A percentile compares a stretch with the other conserved stretches of the same genome.
Conservation (phyloP, 2,888 invertebrate species). For the Hyposoter dolosus region DNA sequence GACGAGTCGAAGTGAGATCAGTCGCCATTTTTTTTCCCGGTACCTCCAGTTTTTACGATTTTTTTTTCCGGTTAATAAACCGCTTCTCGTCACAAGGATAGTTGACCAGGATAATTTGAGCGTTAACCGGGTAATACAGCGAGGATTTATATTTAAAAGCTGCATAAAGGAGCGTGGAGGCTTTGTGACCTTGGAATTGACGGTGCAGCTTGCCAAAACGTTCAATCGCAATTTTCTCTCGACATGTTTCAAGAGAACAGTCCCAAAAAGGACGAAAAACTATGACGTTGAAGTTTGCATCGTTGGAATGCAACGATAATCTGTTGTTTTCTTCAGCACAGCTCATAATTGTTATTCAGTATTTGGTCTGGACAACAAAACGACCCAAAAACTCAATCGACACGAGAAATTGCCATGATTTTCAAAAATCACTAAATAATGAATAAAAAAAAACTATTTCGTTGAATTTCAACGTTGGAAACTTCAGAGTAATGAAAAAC, state of each 20-base stretch:
- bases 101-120: constrained; percentile 42
- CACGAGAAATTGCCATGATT: too few relatives aligned
- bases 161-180: constrained; percentile 2
- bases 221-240: background rate
- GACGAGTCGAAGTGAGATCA: background rate
- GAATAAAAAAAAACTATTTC: too few relatives aligned
- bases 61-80: constrained; percentile 36
- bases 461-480: too few relatives aligned
- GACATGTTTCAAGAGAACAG: background rate
- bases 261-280: background rate
- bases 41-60: background rate
- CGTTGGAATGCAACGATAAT: too few relatives aligned
- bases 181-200: constrained; percentile 23
- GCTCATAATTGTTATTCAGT: too few relatives aligned
- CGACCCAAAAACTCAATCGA: too few relatives aligned
- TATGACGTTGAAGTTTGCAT: too few relatives aligned
- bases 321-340: too few relatives aligned
- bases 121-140: constrained; percentile 22
- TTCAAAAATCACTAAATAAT: too few relatives aligned
- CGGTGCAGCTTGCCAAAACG: constrained; percentile 2
- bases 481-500: too few relatives aligned
- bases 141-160: constrained; percentile 36
- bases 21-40: background rate
- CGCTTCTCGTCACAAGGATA: constrained; percentile 12
- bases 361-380: too few relatives aligned